Evolutionary conservation across 2,113 vertebrate species (phyloP).

Genomic region (Empidonax traillii): DNA sequence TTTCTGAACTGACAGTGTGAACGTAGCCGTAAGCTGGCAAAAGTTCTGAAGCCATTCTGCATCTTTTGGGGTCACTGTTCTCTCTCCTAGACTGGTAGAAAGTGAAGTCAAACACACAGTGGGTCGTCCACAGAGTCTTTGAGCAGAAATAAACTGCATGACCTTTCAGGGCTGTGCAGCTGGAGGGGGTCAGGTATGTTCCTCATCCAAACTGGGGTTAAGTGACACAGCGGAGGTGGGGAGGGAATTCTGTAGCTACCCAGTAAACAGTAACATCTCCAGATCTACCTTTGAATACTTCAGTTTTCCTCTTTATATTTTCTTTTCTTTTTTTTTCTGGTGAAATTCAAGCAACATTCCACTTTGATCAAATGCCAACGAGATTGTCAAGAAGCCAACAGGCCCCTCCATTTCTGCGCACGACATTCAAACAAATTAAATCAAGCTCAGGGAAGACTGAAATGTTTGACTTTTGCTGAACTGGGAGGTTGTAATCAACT

Average conservation of each 20-base stretch:
- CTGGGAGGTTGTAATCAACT: not conserved
- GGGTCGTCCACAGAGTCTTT: not conserved
- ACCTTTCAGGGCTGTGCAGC: not conserved
- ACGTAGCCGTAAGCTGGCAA: not conserved
- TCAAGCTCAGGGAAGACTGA: not conserved
- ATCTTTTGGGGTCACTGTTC: not conserved
- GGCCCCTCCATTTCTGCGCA: not conserved
- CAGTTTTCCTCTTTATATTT: not conserved
- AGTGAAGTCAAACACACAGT: not conserved
- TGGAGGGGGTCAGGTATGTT: not conserved
- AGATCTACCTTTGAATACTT: not conserved
- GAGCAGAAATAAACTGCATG: not conserved
- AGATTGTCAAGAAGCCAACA: conserved; percentile 3
- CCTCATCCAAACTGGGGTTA: not conserved
- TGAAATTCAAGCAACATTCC: not conserved
- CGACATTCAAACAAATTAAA: conserved; percentile 43
- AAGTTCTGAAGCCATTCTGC: not conserved
- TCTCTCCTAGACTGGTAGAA: not conserved
- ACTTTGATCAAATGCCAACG: not conserved
- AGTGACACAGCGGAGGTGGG: not conserved
- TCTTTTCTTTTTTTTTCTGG: not conserved
- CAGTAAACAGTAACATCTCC: not conserved
- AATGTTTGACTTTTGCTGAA: conserved; percentile 10
- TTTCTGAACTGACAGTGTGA: not conserved
- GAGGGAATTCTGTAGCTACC: not conserved